Evolutionary conservation across 2,113 vertebrate species (phyloP), one percentile per base, ranked within the genome.

Genomic region (Psephotus haematonotus): DNA sequence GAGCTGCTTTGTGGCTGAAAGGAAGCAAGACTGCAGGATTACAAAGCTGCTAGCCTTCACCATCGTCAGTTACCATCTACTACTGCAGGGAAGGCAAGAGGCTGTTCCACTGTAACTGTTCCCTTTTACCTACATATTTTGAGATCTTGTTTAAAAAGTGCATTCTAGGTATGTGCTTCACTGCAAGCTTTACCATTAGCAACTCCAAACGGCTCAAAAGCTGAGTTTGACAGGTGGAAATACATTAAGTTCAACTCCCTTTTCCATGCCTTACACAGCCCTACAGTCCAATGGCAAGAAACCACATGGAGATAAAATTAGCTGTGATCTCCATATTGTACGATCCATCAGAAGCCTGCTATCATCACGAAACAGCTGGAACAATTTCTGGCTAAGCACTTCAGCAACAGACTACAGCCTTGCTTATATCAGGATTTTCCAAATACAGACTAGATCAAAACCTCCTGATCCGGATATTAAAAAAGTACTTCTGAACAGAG

Each of bases 351-450:
- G 89, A 96, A 95, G 90, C 55, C 95, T 94, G 93, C 92, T 93
- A 92, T 94, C 96, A 96, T 82, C 90, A 60, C 13, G 4, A 77
- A 97, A 95, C 95, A 97, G 96, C 97, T 97, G 95, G 92, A 94
- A 95, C 68, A 92, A 95, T 55, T 95, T 92, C 84, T 94, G 68
- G 79, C 49, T 88, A 91, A 94, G 90, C 82, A 95, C 65, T 95
- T 97, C 87, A 90, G 78, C 41, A 94, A 84, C 86, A 89, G 82
- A 86, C 87, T 82, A 69, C 80, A 81, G 82, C 68, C 83, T 95
- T 91, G 68, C 93, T 96, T 97, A 6, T 75, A 96, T 94, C 65
- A 93, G 93, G 89, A 77, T 84, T 92, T 98, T 95, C 88, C 43
- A 44, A 93, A 86, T 72, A 91, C 65, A 93, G 86, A 82, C n/a